Base-by-base conservation (phyloP, 1,140 invertebrate genomes). In the Drosophila nasuta region DNA sequence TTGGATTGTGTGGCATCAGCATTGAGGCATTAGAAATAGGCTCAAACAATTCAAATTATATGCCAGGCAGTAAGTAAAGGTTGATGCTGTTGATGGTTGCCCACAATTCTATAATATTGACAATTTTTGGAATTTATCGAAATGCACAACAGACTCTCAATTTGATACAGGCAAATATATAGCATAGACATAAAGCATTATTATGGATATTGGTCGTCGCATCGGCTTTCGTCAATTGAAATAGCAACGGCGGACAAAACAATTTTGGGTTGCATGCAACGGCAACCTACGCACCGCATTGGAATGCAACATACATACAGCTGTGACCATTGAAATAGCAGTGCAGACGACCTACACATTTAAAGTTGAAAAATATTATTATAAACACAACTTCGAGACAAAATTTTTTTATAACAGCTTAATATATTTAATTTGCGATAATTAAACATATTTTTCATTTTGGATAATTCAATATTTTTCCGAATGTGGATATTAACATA, bases 31-130 rank as follows among this genome's bases (percentile, higher is more conserved):
- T 48, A 20, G 17, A 20, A 48, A 20, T 48, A 20, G 46, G 46
- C 46, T 48, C 1, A 20, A 20, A 17, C 46, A 48, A 48, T 48
- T 48, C 46, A 48, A 48, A 48, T 48, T 48, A 48, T 48, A 17
- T 48, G 41, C 48, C 48, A 28, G 5, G 0, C 20, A 49, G 48
- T 46, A 46, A 46, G 48, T 10, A 13, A 3, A 49, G 20, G 48
- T 49, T 49, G 28, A 54, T 33, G 28, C 33, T 33, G 17, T 10
- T 15, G 20, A 52, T 52, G 49, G 17, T 28, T 41, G 38, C 38
- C 38, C 11, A 52, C 25, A 52, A 28, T n/a, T 52, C 5, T 52
- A 5, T 7, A 33, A 15, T 35, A 17, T 35, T 54, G 51, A 54
- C 51, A 35, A 30, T 35, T 54, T 54, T 54, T 10, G 7, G 13